Evolutionary conservation across 2,113 vertebrate genomes (phyloP), one percentile per base, ranked within the genome.

Genomic region (Perccottus glenii): DNA sequence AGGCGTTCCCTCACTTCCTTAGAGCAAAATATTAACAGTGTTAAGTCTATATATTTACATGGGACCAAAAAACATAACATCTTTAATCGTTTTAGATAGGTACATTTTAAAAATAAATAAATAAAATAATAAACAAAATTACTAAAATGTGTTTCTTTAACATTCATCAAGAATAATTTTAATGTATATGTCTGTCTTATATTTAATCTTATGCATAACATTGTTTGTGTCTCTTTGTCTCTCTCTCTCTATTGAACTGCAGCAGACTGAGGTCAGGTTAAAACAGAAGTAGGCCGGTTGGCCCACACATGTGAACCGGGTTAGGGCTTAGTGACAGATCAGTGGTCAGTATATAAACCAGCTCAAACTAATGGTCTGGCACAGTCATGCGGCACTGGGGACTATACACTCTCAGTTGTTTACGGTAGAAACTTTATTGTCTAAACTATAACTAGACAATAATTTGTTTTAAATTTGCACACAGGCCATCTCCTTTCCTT

Each of bases 181-280:
- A 27, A 27, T 27, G 19, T 27, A 27, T 27, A 27, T 27, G 19
- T 27, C 19, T 27, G 19, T 1, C 19, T 5, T 16, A 19, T 12
- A 6, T 10, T 1, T 55, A 67, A 59, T 64, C 8, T 10, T 27
- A 10, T 15, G 2, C 38, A 14, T 16, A 27, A 42, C 50, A 15
- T 42, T 11, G 27, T 60, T 12, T 16, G 64, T 63, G 68, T 68
- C 64, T 48, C 14, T 70, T 3, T 11, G 38, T 40, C 15, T 51
- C 15, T 12, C 12, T 48, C 40, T 45, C 52, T 72, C 44, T 67
- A 48, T 64, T 43, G 76, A 32, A 71, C 33, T 2, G 36, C 55
- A 75, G 65, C 77, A 82, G 80, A 70, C 70, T 76, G 61, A 76
- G 75, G 73, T 87, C 84, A 85, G 85, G 87, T 86, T 89, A 88